Evolutionary conservation across 2,797 vertebrate species (phyloP).

Genomic region (Centroberyx gerrardi): DNA sequence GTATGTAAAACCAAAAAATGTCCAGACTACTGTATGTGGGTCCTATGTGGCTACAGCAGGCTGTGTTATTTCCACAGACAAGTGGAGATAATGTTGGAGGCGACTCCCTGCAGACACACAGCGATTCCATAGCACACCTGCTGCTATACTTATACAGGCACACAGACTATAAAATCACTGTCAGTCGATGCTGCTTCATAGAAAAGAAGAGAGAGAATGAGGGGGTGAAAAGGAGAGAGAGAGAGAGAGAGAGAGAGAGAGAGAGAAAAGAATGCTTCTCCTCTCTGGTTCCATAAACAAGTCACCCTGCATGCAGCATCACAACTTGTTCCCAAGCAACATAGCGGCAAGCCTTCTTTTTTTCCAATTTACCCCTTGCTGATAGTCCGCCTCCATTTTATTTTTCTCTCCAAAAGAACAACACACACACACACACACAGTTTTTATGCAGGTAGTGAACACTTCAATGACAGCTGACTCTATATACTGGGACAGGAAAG

Average conservation of each 20-base stretch:
- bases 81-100: conserved; percentile 29
- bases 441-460: conserved; percentile 12
- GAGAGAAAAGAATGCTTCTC: conserved; percentile 12
- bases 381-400: conserved; percentile 44
- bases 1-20: background rate
- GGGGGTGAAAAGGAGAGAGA: background rate
- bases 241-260: background rate
- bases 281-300: conserved; percentile 34
- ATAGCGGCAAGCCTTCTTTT: conserved; percentile 47
- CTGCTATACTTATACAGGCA: background rate
- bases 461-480: background rate
- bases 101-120: background rate
- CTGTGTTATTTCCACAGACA: conserved; percentile 34
- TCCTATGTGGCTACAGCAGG: background rate
- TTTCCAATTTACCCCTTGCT: conserved; percentile 55
- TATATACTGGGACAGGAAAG: background rate
- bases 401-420: conserved; percentile 23
- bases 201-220: conserved; percentile 14
- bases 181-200: background rate
- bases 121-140: background rate
- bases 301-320: conserved; percentile 36
- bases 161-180: background rate
- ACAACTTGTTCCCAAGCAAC: conserved; percentile 60
- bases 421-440: background rate
- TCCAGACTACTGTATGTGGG: no score